Base-by-base conservation (phyloP, 2,113 vertebrate species). In the Monopterus albus region DNA sequence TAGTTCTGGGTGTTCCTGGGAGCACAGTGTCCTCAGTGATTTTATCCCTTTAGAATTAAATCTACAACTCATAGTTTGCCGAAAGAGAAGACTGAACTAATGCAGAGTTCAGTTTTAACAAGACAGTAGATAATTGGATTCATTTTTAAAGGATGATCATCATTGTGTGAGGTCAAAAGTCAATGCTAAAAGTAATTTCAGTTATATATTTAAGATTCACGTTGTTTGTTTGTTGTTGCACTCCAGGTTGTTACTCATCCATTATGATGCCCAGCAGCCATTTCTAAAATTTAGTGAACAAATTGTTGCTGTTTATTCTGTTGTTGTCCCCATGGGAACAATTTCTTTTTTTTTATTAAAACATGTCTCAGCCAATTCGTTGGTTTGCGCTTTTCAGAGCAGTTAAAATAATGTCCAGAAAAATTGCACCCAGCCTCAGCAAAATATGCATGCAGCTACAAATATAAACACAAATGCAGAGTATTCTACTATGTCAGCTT, bases 391-490 rank as follows among this genome's bases (percentile, higher is more conserved):
- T 33, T 75, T 72, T 68, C 18, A 53, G 49, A 61, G 63, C 64
- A 87, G 82, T 83, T 76, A 71, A 35, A 49, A 71, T 18, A 49
- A 40, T 51, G 63, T 77, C 73, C 70, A 31, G 78, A 76, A 52
- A 71, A 69, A 71, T 68, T 63, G 28, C 55, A 60, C 75, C 59
- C 51, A 56, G 40, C 52, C 47, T 18, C 14, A 7, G 45, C 26
- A 46, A 42, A 55, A 46, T 28, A 43, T 45, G 49, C 52, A 55
- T 36, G 72, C 58, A 75, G 56, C 23, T 62, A 46, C 72, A 86
- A 73, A 84, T 70, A 77, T 52, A 89, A 76, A 84, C 77, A 80
- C 64, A 71, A 60, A 62, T 66, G 58, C 78, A 51, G 68, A 79
- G 53, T 77, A 79, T 83, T 79, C 64, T 23, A 57, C 75, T 78